Evolutionary conservation across 2,888 invertebrate species (phyloP), one percentile per base, ranked within the genome.

Genomic region (Falcaria lacertinaria): DNA sequence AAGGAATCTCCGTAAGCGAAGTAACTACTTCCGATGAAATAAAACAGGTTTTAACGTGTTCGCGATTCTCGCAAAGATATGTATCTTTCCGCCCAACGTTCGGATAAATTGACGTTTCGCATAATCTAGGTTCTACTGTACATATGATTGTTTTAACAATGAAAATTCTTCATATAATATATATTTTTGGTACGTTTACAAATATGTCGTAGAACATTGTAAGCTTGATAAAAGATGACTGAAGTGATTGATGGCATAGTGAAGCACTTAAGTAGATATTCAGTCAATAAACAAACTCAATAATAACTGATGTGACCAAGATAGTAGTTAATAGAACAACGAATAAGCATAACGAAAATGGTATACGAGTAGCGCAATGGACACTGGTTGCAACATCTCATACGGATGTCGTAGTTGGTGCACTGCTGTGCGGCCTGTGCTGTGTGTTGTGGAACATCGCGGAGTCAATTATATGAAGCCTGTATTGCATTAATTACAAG

Each of bases 311-410:
- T 15, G 36, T 33, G 17, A 19, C 15, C 13, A 33, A 19, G 33
- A 15, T 22, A 15, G 15, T 5, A 35, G 32, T 28, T 11, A 34
- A 32, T 22, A 14, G 34, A 44, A 65, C 65, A 66, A 75, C 67
- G 68, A 76, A 55, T 56, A 46, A 48, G 66, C 64, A 71, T 62
- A 74, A 52, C 67, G 65, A 67, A 68, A 51, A 69, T 33, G 65
- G 71, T 70, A 66, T 69, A 74, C 60, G 71, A 70, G 62, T 44
- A 28, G 28, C 0, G 28, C 28, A 28, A 11, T n/a, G 32, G 46
- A 51, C 45, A 42, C 37, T 45, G 28, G 11, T 28, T 3, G 8
- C 22, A 37, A 15, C 16, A 16, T 7, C n/a, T 4, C 22, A 25
- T 15, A 14, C 22, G 7, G 22, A 11, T 13, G 19, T 19, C 14